phyloP scores from a whole-genome alignment of 1,140 invertebrate genomes.

The Limonius californicus region DNA sequence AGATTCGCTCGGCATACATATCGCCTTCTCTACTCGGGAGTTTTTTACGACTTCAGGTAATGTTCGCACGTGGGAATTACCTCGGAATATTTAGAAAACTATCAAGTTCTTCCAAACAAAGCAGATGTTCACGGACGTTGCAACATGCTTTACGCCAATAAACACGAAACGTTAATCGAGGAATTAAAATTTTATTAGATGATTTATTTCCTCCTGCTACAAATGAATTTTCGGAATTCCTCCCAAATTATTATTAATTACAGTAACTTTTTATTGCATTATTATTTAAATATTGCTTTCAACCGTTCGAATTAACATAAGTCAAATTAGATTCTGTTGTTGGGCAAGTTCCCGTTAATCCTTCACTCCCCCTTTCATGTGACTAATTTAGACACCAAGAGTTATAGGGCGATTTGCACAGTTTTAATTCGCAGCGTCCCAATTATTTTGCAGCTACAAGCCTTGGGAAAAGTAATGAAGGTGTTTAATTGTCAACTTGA shows the following conservation, averaged over 20 bases:
- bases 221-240: too few species aligned
- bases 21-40: slow-evolving; percentile 9
- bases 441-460: slow-evolving; percentile 2
- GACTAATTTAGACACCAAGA: slow-evolving; percentile 8
- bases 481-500: slow-evolving; percentile 11
- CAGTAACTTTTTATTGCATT: background rate
- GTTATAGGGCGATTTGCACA: slow-evolving; percentile 1
- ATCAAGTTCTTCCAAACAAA: slow-evolving; percentile 19
- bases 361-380: background rate
- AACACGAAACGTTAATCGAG: too few species aligned
- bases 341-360: too few species aligned
- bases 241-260: background rate
- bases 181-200: too few species aligned
- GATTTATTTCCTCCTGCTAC: too few species aligned
- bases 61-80: slow-evolving; percentile 30
- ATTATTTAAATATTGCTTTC: too few species aligned
- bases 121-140: background rate
- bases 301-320: too few species aligned
- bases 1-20: slow-evolving; percentile 14
- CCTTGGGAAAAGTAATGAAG: slow-evolving; percentile 1
- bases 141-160: too few species aligned
- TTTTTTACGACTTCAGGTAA: slow-evolving; percentile 31
- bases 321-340: too few species aligned
- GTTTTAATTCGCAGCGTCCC: slow-evolving; percentile 3
- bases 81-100: slow-evolving; percentile 27